Base-by-base conservation (phyloP, 2,888 invertebrate genomes). In the Drosophila macrothrix region DNA sequence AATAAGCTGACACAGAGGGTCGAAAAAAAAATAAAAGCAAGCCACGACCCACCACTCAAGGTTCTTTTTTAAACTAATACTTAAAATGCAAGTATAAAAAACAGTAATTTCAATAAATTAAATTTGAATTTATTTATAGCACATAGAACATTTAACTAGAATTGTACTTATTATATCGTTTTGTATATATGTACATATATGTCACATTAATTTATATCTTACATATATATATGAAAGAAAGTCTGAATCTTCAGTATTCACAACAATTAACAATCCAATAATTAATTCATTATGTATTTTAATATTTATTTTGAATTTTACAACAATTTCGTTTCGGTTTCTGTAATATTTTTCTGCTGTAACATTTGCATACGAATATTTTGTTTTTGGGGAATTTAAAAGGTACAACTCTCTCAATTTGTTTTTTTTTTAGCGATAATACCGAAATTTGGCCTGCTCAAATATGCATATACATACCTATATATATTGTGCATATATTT, bases 341-440 rank as follows among this genome's bases (percentile, higher is more conserved):
- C 35, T 54, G 61, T 52, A 54, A 67, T 79, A 28, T n/a, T 29
- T 75, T 58, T 63, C 37, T 50, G 28, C 28, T 19, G 37, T 59
- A 83, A 72, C 37, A 69, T 53, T 65, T 29, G 39, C 55, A 61
- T 68, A 62, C 60, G 49, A 67, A 72, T 56, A 54, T 60, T 66
- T 49, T 62, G 28, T 16, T 53, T 58, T 65, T 63, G 53, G 68
- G 64, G 73, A 74, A 73, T 69, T 72, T 73, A 43, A 76, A 88
- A 90, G 90, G 87, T 88, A 90, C 90, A 88, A 82, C 88, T 88
- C 87, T 88, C 85, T 56, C 56, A 56, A 28, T 56, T 64, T 78
- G 19, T 19, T 63, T 54, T 71, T 19, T 63, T 54, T 71, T 37
- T 54, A 68, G 72, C 76, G 61, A 43, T 61, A 52, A 33, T 35